Percentiles rank a stretch among this genome's conserved stretches.
Conservation (phyloP, 2,113 vertebrate species). For the Camelus dromedarius region DNA sequence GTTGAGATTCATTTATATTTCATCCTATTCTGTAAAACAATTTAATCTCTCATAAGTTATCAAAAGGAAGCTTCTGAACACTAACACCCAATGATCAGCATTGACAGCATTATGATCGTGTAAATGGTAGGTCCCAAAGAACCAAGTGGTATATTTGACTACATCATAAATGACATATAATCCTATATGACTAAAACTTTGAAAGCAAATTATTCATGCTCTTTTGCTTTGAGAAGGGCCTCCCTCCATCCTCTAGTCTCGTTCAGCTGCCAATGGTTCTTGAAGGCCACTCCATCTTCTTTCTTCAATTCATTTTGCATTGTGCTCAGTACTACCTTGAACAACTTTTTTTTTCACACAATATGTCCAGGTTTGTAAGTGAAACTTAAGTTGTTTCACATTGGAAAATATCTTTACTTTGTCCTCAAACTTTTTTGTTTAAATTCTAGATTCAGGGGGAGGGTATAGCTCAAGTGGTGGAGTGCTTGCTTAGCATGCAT, state of each 20-base stretch:
- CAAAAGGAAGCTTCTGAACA: neutral
- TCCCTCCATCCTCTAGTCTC: neutral
- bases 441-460: neutral
- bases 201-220: neutral
- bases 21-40: neutral
- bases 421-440: neutral
- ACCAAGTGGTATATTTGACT: neutral
- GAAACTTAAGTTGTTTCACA: neutral
- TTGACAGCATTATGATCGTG: neutral
- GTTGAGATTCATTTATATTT: neutral
- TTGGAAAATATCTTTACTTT: neutral
- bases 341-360: neutral
- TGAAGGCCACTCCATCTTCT: neutral
- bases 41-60: neutral
- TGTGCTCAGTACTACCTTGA: neutral
- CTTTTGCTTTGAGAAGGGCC: neutral
- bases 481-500: too few relatives aligned
- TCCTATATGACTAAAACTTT: neutral
- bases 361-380: neutral
- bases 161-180: neutral
- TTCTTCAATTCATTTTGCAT: neutral
- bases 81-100: neutral
- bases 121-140: neutral
- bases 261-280: neutral
- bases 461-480: too few relatives aligned